These are phyloP conservation scores for Pseudomyrmex sp. DNA, from an alignment of 1,140 invertebrate species.

Conservation along the genomic window DNA sequence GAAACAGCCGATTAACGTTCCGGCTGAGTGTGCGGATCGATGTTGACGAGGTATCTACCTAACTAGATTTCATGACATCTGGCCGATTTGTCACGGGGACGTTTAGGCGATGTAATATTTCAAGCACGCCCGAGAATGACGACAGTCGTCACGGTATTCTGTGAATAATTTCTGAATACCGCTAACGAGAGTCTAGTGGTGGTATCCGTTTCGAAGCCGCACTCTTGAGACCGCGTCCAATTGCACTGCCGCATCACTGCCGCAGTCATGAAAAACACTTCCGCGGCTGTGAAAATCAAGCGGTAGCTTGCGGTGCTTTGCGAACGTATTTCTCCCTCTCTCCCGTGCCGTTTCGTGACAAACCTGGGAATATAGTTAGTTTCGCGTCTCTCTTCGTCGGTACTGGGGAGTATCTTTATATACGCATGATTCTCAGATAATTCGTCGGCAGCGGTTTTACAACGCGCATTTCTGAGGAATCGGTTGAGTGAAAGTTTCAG, in stretches of 20 bases:
- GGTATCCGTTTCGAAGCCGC: constrained; percentile 63
- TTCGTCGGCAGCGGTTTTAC: constrained; percentile 20
- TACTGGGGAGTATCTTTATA: constrained; percentile 42
- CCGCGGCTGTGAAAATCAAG: constrained; percentile 61
- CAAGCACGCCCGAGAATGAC: constrained; percentile 12
- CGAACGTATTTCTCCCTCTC: constrained; percentile 15
- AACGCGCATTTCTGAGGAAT: constrained; percentile 15
- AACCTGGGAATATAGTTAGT: constrained; percentile 44
- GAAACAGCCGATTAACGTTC: constrained; percentile 76
- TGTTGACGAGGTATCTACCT: constrained; percentile 77
- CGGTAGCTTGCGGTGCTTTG: constrained; percentile 20
- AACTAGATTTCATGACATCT: constrained; percentile 82
- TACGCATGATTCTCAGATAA: constrained; percentile 42
- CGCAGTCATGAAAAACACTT: constrained; percentile 48
- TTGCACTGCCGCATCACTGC: constrained; percentile 48
- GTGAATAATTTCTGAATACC: constrained; percentile 84
- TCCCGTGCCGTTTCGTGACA: constrained; percentile 58
- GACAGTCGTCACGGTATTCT: constrained; percentile 72
- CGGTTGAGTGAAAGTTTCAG: constrained; percentile 40
- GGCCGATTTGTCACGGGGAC: constrained; percentile 81
- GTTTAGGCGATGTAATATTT: constrained; percentile 74
- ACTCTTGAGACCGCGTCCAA: constrained; percentile 73
- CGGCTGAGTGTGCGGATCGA: constrained; percentile 60
- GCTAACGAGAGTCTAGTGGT: constrained; percentile 83
- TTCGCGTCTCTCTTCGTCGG: constrained; percentile 62